Percentiles rank a stretch among this genome's conserved stretches.
Conservation (phyloP, 2,888 invertebrate species). For the Cosmia pyralina region DNA sequence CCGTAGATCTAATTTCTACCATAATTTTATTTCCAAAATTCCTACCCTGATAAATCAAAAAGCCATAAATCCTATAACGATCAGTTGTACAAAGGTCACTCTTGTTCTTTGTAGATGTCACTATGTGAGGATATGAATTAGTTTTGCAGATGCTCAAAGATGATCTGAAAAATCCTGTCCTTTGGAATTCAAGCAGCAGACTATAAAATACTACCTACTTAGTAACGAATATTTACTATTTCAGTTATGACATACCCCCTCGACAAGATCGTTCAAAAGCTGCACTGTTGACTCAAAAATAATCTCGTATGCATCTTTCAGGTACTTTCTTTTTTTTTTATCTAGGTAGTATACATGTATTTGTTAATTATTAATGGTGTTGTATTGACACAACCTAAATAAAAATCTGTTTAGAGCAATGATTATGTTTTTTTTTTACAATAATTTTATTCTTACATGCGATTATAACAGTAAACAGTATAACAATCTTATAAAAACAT, state of each 20-base stretch:
- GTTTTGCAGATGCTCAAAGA: background rate
- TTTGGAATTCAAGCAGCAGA: background rate
- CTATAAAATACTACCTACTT: background rate
- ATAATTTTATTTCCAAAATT: too few relatives aligned
- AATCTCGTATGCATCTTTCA: background rate
- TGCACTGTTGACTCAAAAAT: background rate
- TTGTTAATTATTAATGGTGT: too few relatives aligned
- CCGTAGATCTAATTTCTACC: too few relatives aligned
- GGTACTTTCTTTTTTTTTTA: background rate
- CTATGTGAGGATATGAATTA: background rate
- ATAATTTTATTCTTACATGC: slow-evolving; percentile 68
- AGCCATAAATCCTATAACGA: too few relatives aligned
- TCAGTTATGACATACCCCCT: background rate
- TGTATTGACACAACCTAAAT: background rate
- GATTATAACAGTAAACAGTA: slow-evolving; percentile 67
- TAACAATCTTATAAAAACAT: slow-evolving; percentile 69
- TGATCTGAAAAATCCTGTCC: background rate
- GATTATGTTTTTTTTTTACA: slow-evolving; percentile 45
- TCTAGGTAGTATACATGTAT: too few relatives aligned
- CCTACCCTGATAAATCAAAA: too few relatives aligned
- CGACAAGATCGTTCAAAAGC: background rate
- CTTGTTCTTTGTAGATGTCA: background rate
- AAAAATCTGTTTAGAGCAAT: slow-evolving; percentile 8
- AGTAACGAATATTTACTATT: background rate
- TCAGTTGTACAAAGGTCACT: background rate